Evolutionary conservation across 2,113 vertebrate genomes (phyloP), one percentile per base, ranked within the genome.

Genomic region (Glaucomys volans): DNA sequence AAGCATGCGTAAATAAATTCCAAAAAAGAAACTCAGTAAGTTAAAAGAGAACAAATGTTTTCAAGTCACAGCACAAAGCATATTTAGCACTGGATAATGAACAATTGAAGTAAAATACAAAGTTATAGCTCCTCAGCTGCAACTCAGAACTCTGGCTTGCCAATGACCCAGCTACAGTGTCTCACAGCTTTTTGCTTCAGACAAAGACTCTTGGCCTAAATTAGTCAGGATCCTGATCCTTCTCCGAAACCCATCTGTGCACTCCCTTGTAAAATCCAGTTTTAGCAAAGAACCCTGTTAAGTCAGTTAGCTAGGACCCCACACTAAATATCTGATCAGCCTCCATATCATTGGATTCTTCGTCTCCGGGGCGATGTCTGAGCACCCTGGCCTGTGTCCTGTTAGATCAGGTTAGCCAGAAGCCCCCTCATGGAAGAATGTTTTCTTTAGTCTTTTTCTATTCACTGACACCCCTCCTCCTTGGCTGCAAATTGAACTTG

Each of bases 1-100:
- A 92, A 89, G 37, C 35, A 47, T 50, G 11, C 72, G 54, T 87
- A 92, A 95, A 93, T 91, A 40, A 86, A 79, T 57, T 44, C 22
- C 47, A 20, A 12, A 37, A 83, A 44, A 74, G 74, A 62, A 16
- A 4, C 47, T 81, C 42, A 90, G 86, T 66, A 74, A 91, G 10
- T 62, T 74, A 86, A 90, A 96, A 90, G 57, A 91, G 35, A 84
- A 47, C 30, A 94, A 94, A 32, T n/a, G 52, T 40, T 95, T 97
- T 83, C 87, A 92, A 85, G 81, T 92, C 52, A 94, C 22, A 96
- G 18, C 57, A 66, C 57, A 95, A 7, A 81, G 59, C 44, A 66
- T 40, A 77, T 66, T 90, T 81, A 97, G 72, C 76, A 87, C 30
- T 80, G 59, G 50, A 66, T 79, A 92, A 96, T 81, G 71, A 86